phyloP scores from a whole-genome alignment of 2,888 invertebrate species.

The Cantharis rustica region DNA sequence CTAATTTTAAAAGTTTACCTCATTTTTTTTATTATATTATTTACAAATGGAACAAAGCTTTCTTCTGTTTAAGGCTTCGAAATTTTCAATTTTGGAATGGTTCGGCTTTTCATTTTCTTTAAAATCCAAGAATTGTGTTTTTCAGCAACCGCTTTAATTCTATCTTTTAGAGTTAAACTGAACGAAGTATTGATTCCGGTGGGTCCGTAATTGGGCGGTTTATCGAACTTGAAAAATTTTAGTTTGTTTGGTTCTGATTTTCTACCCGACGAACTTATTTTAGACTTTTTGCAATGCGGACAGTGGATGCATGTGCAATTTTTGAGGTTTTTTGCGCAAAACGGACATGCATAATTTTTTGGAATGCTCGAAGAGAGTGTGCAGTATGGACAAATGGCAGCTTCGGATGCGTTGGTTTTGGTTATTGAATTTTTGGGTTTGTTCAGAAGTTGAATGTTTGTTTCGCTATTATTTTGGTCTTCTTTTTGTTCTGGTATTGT shows the following conservation, averaged over 20 bases:
- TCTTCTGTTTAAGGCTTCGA: neutral
- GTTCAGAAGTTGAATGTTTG: neutral
- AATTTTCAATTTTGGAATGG: neutral
- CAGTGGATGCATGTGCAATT: neutral
- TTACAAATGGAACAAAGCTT: neutral
- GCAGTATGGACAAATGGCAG: neutral
- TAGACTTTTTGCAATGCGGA: neutral
- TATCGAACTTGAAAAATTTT: neutral
- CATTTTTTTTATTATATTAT: too few species aligned
- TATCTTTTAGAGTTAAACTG: neutral
- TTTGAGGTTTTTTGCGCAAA: neutral
- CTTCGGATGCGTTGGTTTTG: neutral
- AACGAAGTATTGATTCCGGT: neutral
- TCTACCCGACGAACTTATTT: neutral
- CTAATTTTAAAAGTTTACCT: too few species aligned
- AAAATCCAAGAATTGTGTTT: neutral
- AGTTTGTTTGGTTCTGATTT: too few species aligned
- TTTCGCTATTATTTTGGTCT: neutral
- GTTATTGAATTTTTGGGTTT: neutral
- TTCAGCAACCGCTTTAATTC: neutral
- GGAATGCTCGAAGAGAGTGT: neutral
- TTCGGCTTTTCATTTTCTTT: neutral
- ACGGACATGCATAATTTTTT: neutral
- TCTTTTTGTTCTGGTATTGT: neutral
- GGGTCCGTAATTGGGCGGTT: neutral